Evolutionary conservation across 2,888 invertebrate genomes (phyloP).

Genomic region (Tetramorium bicarinatum): DNA sequence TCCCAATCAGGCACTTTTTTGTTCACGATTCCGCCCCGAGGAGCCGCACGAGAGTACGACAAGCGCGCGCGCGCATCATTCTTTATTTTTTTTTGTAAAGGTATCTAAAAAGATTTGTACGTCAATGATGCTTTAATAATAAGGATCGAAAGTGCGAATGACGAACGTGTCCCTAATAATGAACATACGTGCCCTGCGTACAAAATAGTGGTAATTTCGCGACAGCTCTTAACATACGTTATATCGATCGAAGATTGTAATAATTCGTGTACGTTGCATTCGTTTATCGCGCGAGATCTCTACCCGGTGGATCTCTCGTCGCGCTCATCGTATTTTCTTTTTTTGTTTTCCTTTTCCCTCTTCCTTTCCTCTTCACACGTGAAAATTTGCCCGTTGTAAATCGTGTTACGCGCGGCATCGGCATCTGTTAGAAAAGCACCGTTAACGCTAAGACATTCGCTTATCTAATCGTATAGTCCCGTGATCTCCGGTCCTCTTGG

Average conservation of each 20-base stretch:
- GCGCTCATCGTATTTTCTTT: background rate
- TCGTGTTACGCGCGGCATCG: conserved; percentile 16
- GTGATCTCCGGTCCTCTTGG: conserved; percentile 72
- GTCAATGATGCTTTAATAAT: conserved; percentile 74
- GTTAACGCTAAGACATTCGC: conserved; percentile 61
- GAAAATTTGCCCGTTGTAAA: conserved; percentile 35
- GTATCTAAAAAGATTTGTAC: conserved; percentile 76
- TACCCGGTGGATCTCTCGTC: background rate
- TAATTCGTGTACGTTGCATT: conserved; percentile 48
- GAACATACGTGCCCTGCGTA: conserved; percentile 48
- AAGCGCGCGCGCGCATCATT: conserved; percentile 75
- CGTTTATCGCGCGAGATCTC: conserved; percentile 23
- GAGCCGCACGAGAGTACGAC: conserved; percentile 80
- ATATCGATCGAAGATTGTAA: conserved; percentile 40
- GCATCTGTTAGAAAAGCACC: conserved; percentile 63
- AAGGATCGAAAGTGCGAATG: conserved; percentile 55
- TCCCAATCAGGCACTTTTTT: conserved; percentile 51
- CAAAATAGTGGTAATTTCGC: conserved; percentile 47
- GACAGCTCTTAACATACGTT: conserved; percentile 48
- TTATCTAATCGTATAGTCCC: conserved; percentile 50
- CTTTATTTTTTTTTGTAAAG: conserved; percentile 70
- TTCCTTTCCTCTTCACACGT: background rate
- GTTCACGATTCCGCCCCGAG: conserved; percentile 48
- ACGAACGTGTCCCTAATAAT: conserved; percentile 54
- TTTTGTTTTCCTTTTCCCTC: background rate